These are phyloP conservation scores for Rhagophthalmus giganteus DNA, from an alignment of 2,888 invertebrate genomes.

Conservation along the genomic window DNA sequence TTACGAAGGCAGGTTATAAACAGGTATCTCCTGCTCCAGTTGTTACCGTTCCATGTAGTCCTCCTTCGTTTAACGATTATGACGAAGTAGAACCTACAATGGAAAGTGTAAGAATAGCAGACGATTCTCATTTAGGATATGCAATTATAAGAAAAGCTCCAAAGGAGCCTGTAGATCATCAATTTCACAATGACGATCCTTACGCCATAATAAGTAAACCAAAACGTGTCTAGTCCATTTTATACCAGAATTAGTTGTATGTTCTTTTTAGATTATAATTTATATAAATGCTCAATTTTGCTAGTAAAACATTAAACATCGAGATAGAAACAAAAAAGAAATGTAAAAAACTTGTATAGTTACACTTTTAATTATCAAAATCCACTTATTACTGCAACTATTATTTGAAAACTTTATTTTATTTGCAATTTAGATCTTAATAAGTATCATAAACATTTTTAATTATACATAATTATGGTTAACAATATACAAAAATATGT, in stretches of 20 bases:
- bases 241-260: background rate
- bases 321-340: background rate
- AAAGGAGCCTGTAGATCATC: constrained; percentile 65
- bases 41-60: constrained; percentile 34
- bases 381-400: no score
- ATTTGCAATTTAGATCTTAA: no score
- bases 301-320: background rate
- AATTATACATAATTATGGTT: no score
- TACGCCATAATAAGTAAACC: constrained; percentile 85
- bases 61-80: constrained; percentile 68
- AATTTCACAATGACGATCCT: constrained; percentile 74
- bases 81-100: constrained; percentile 69
- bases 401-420: no score
- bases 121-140: constrained; percentile 80
- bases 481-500: no score
- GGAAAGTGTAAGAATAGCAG: constrained; percentile 72
- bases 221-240: constrained; percentile 70
- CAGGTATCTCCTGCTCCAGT: constrained; percentile 63
- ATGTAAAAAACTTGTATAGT: no score
- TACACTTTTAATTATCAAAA: no score
- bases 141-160: constrained; percentile 73
- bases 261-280: no score
- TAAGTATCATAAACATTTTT: no score
- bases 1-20: constrained; percentile 70
- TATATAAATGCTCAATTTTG: background rate